Conservation (phyloP, 2,113 vertebrate species). For the Pterocles gutturalis region DNA sequence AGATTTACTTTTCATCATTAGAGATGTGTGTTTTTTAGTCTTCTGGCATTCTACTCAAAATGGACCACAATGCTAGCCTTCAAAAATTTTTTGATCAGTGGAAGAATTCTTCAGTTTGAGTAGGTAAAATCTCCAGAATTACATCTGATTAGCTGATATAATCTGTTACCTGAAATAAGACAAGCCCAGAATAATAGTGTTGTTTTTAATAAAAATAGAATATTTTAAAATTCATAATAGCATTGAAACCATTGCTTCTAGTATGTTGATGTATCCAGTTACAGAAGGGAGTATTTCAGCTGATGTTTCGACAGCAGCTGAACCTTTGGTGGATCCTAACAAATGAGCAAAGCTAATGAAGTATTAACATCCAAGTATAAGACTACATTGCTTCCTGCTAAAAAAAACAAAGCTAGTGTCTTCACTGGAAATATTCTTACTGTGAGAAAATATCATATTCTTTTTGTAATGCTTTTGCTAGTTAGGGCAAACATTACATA, state of each 20-base stretch:
- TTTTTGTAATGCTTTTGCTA: background rate
- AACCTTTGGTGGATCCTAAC: background rate
- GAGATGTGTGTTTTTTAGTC: rapidly evolving
- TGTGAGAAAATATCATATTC: background rate
- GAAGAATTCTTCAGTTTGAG: background rate
- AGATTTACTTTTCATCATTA: background rate
- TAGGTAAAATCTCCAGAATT: background rate
- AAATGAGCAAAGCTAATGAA: background rate
- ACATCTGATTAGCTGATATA: background rate
- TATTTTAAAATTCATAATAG: background rate
- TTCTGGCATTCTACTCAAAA: background rate
- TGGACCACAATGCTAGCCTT: background rate
- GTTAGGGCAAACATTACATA: background rate
- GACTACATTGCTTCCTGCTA: background rate
- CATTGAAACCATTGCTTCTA: background rate
- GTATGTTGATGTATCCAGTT: background rate
- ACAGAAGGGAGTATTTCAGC: background rate
- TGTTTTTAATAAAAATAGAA: background rate
- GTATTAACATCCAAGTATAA: background rate
- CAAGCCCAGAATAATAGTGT: background rate
- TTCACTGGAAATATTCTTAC: background rate
- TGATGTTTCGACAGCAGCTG: background rate
- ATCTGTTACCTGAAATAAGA: background rate
- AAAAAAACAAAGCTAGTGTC: background rate
- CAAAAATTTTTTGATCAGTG: background rate